Base-by-base conservation (phyloP, 1,140 invertebrate species). In the Drosophila miranda region DNA sequence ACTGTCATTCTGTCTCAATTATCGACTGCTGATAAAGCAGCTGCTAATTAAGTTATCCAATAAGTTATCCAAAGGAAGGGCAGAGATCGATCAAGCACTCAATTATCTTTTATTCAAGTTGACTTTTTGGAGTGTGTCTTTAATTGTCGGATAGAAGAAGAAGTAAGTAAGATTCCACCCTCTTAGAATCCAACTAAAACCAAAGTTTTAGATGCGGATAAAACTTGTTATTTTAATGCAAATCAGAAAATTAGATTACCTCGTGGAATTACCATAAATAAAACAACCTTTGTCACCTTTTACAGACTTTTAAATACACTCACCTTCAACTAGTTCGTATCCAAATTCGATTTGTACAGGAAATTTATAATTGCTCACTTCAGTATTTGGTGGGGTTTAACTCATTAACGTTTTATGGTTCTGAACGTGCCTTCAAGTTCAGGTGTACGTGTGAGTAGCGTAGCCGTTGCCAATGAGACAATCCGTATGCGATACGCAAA, bases 341-440 rank as follows among this genome's bases (percentile, higher is more conserved):
- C 66, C 54, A 13, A 58, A 44, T 70, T 57, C 21, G 30, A 7
- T 11, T 38, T 21, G 53, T 30, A 49, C 38, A 58, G 64, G 64
- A 58, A 69, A 70, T 41, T 70, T 70, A 46, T 69, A 70, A 70
- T 70, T 49, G 64, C 51, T 70, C 64, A 70, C 46, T 59, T 52
- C 6, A 11, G 34, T 4, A 11, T 11, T 34, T 34, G 11, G 9
- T 8, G 0, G 9, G 34, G 34, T n/a, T 7, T 41, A 51, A 45
- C 69, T 70, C 67, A 70, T 70, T 70, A 70, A 70, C 48, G 41
- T 41, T 70, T 59, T 41, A 48, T 48, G 19, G 50, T 23, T 30
- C 30, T 23, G 42, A 23, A 70, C 67, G 67, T 70, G 67, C 46
- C 67, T 70, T 41, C 19, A 42, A 59, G 49, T 68, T 23, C 19